phyloP scores from a whole-genome alignment of 2,113 vertebrate species.

The Noturus placidus region DNA sequence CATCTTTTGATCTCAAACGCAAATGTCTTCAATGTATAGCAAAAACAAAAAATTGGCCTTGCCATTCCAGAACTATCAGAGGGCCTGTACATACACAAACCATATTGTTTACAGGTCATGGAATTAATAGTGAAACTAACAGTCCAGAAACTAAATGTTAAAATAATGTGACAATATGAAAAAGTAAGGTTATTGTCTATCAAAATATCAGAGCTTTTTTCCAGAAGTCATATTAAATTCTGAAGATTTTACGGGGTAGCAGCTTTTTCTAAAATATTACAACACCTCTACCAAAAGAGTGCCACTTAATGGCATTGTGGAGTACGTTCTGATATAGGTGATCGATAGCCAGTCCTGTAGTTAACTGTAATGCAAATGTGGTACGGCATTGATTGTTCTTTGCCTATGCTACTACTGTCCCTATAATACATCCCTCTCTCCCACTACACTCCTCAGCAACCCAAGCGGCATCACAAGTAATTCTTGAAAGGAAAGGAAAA shows the following conservation, averaged over 20 bases:
- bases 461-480: not conserved
- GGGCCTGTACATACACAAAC: too few relatives aligned
- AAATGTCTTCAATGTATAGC: too few relatives aligned
- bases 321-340: slow-evolving; percentile 20
- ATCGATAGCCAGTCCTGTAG: slow-evolving; percentile 62
- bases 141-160: not conserved
- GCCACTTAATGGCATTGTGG: not conserved
- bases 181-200: not conserved
- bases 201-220: not conserved
- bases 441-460: not conserved
- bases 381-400: slow-evolving; percentile 48
- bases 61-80: too few relatives aligned
- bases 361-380: slow-evolving; percentile 64
- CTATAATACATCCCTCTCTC: slow-evolving; percentile 47
- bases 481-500: not conserved
- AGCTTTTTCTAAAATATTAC: not conserved
- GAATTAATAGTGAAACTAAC: not conserved
- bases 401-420: slow-evolving; percentile 43
- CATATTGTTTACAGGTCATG: not conserved
- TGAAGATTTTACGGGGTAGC: not conserved
- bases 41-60: too few relatives aligned
- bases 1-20: too few relatives aligned
- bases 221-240: not conserved
- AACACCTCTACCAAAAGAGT: not conserved
- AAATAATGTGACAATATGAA: not conserved